Base-by-base conservation (phyloP, 2,888 invertebrate genomes). In the Teinopalpus imperialis region DNA sequence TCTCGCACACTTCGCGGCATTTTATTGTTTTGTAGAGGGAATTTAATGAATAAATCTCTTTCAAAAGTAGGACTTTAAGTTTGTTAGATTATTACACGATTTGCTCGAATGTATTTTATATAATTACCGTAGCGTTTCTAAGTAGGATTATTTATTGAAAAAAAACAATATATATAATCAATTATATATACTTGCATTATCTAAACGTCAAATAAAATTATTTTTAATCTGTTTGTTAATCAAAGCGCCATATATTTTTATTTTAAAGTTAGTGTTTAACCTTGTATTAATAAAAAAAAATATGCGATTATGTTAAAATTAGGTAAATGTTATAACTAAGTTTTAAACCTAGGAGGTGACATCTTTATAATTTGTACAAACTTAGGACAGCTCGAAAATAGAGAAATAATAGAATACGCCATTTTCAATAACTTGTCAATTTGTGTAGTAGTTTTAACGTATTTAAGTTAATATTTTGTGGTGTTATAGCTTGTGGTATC, bases 301-400 rank as follows among this genome's bases (percentile, higher is more conserved):
- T 3, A 2, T 31, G 5, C 6, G 1, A 0, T 31, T 18, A 18
- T 8, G 8, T 18, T 2, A 20, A 0, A 10, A 7, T 3, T 12
- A 3, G 18, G 10, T 23, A 4, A 12, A 13, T 18, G 12, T 23
- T 1, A 13, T 23, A 16, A 9, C n/a, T 46, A 42, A 41, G 54
- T 45, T 53, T 58, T 54, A 57, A 51, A 44, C 60, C 71, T 77
- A 77, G 77, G 69, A 74, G 79, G 78, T 79, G 80, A 77, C 78
- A 63, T 69, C 31, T 39, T 29, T 21, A 27, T 16, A 4, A 23
- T 35, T 23, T 4, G n/a, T 13, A 18, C 9, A 2, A 20, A 32
- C 7, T n/a, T n/a, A n/a, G n/a, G n/a, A n/a, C n/a, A n/a, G 13
- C 1, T 13, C 6, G 4, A 1, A 13, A 12, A 1, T 13, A 7